Evolutionary conservation across 2,888 invertebrate species (phyloP).

Genomic region (Romanomermis culicivorax): DNA sequence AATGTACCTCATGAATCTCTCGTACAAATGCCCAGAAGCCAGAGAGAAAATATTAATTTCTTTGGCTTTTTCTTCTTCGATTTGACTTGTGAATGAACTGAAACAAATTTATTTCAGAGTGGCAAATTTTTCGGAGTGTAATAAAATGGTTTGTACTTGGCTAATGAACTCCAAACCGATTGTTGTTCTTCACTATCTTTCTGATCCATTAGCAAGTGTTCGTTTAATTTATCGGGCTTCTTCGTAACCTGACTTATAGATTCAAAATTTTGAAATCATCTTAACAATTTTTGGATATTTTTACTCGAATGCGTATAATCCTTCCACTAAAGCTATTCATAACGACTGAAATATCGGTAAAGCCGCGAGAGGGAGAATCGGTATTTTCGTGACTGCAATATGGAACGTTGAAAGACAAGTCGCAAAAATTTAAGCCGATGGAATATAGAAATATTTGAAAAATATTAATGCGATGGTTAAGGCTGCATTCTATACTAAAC

Average conservation of each 20-base stretch:
- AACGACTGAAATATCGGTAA: conserved; percentile 50
- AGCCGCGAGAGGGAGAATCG: conserved; percentile 44
- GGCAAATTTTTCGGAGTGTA: too few species aligned
- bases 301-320: conserved; percentile 40
- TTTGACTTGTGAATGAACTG: background rate
- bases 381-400: conserved; percentile 47
- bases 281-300: background rate
- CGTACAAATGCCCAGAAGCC: conserved; percentile 93
- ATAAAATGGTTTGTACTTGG: too few species aligned
- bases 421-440: background rate
- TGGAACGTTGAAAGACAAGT: conserved; percentile 11
- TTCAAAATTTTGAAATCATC: background rate
- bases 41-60: conserved; percentile 83
- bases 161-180: conserved; percentile 70
- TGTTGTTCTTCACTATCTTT: conserved; percentile 31
- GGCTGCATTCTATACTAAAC: too few species aligned
- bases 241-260: conserved; percentile 40
- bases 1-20: conserved; percentile 49
- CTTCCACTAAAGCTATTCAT: conserved; percentile 59
- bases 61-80: conserved; percentile 35
- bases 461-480: too few species aligned
- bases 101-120: background rate
- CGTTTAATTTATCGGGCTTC: conserved; percentile 60
- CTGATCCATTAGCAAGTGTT: conserved; percentile 65
- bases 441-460: too few species aligned